phyloP scores from a whole-genome alignment of 2,797 vertebrate species.

The Epinephelus awoara region DNA sequence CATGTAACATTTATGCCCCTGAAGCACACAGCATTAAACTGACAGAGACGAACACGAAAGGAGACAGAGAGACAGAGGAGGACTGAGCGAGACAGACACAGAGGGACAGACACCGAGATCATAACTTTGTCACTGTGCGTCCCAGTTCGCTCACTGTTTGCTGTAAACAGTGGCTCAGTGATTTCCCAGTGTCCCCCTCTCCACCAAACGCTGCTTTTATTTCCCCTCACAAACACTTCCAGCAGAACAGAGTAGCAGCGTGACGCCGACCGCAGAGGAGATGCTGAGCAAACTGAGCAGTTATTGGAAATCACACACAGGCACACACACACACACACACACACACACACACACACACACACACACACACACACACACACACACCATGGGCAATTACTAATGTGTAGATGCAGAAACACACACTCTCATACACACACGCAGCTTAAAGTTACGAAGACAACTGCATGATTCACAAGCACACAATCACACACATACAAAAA shows the following conservation, averaged over 20 bases:
- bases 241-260: slow-evolving; percentile 67
- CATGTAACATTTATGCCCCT: slow-evolving; percentile 52
- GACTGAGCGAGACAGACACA: slow-evolving; percentile 31
- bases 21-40: slow-evolving; percentile 41
- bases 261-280: slow-evolving; percentile 60
- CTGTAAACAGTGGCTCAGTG: slow-evolving; percentile 60
- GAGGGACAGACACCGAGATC: slow-evolving; percentile 41
- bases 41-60: slow-evolving; percentile 57
- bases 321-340: slow-evolving; percentile 15
- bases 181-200: slow-evolving; percentile 62
- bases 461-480: slow-evolving; percentile 30
- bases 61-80: slow-evolving; percentile 41
- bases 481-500: slow-evolving; percentile 21
- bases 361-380: slow-evolving; percentile 30
- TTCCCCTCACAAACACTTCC: slow-evolving; percentile 68
- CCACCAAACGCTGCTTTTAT: slow-evolving; percentile 54
- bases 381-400: slow-evolving; percentile 47
- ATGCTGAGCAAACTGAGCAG: slow-evolving; percentile 63
- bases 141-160: slow-evolving; percentile 45
- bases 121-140: slow-evolving; percentile 50
- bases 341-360: slow-evolving; percentile 36
- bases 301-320: slow-evolving; percentile 63
- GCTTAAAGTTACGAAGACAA: slow-evolving; percentile 8
- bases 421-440: slow-evolving; percentile 10
- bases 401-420: slow-evolving; percentile 32